Evolutionary conservation across 2,888 invertebrate species (phyloP).

Genomic region (Nipponacmea schrenckii): DNA sequence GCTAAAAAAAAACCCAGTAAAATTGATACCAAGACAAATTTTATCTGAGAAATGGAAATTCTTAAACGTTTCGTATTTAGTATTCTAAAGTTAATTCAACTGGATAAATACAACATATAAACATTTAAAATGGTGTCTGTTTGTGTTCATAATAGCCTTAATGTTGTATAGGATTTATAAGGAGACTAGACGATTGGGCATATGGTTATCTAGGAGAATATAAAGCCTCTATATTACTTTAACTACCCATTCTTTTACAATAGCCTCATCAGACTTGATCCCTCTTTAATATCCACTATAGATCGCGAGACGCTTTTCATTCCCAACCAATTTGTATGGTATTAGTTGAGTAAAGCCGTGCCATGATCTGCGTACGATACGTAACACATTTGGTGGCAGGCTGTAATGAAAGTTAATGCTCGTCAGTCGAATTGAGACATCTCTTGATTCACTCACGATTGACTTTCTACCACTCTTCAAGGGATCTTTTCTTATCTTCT

Average conservation of each 20-base stretch:
- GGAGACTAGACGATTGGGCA: background rate
- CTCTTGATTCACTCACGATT: constrained; percentile 53
- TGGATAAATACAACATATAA: too few relatives aligned
- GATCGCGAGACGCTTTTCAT: constrained; percentile 26
- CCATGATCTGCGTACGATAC: constrained; percentile 10
- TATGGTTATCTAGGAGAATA: background rate
- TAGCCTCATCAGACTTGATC: background rate
- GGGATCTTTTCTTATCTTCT: background rate
- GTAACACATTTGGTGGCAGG: background rate
- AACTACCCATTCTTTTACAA: too few relatives aligned
- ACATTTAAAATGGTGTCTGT: too few relatives aligned
- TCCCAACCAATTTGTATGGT: constrained; percentile 49
- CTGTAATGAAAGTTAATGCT: constrained; percentile 39
- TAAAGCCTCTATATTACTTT: background rate
- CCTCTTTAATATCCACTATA: background rate
- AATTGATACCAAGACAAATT: too few relatives aligned
- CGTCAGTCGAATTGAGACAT: constrained; percentile 40
- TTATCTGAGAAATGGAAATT: too few relatives aligned
- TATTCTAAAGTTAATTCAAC: too few relatives aligned
- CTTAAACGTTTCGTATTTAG: too few relatives aligned
- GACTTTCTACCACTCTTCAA: constrained; percentile 47
- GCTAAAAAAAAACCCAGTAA: too few relatives aligned
- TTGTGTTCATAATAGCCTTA: too few relatives aligned
- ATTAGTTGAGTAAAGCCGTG: constrained; percentile 38
- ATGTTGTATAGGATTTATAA: background rate